Base-by-base conservation (phyloP, 1,140 invertebrate genomes). In the Pseudobourletiella spinata region DNA sequence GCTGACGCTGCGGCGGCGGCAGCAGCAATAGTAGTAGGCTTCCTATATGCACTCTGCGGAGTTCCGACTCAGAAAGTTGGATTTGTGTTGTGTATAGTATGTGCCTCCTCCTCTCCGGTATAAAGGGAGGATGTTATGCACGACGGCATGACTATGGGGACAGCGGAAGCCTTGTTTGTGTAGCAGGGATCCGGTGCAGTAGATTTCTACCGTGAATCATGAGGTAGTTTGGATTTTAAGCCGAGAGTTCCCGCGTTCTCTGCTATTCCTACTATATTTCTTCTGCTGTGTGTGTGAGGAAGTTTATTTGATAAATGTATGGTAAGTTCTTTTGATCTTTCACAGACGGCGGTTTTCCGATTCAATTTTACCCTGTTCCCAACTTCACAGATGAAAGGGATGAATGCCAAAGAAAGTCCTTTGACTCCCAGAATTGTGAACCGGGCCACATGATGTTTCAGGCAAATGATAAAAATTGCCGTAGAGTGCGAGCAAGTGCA, bases 241-340 rank as follows among this genome's bases (percentile, higher is more conserved):
- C 32, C n/a, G 32, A 39, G 32, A 39, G 32, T 39, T 39, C 8
- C 32, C 44, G 6, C 22, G 11, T 48, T 22, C 4, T 22, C 44
- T 22, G 8, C 44, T 18, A 11, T 18, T n/a, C 35, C 35, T 39
- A 39, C n/a, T 11, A 11, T 39, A n/a, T 39, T 11, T 39, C 11
- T n/a, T 11, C 35, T 11, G 11, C 35, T 39, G 35, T 39, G 35
- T 39, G 35, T 48, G 44, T 48, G 44, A 48, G 20, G 11, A 48
- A 48, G 44, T 48, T 48, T 48, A 48, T 48, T 48, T 48, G 44
- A 48, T 48, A 48, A 48, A 48, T 48, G 44, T 48, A 48, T 48
- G 44, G 44, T 39, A 48, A 48, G 44, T 48, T 48, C 44, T 48
- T 48, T 48, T 48, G 44, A 48, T 48, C 44, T 48, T 48, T 48